Base-by-base conservation (phyloP, 2,888 invertebrate genomes). In the Volucella zonaria region DNA sequence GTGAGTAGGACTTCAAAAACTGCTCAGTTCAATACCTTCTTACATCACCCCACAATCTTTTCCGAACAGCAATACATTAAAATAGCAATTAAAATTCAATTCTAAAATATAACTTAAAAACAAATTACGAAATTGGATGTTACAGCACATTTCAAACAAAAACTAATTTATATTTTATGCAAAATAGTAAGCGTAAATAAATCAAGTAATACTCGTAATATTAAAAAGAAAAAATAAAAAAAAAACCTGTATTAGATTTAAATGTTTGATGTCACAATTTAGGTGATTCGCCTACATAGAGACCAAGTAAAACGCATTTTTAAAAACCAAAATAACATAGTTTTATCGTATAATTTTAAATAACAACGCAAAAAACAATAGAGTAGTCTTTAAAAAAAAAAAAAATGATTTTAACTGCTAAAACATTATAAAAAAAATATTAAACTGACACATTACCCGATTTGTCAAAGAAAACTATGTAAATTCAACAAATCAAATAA, bases 251-350 rank as follows among this genome's bases (percentile, higher is more conserved):
- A 59, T 47, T 83, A 83, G 80, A 83, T 83, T 76, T 75, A 80
- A 80, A 80, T 80, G 80, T 83, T 81, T 81, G 73, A 85, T 73
- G 81, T 85, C 85, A 85, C 81, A 73, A 59, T 80, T 58, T 68
- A 85, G 81, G 76, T 85, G 71, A 81, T 76, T 68, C 56, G 68
- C 85, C 83, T 85, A 73, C 38, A 76, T 85, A 81, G 81, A 77
- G 85, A 85, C 76, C 85, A 85, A 83, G 15, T 42, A 73, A 85
- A 77, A 40, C 51, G 81, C 81, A 85, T 85, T 85, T 85, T 68
- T 43, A 71, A 73, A 31, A 31, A 31, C 31, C 18, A 62, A 54
- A 67, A 14, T 64, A 64, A 31, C 58, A 61, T 56, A 54, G 51
- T 62, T 75, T 75, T 31, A 31, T 31, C 6, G 31, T 4, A 31